phyloP scores from a whole-genome alignment of 2,113 vertebrate genomes.

The Hassar affinis region DNA sequence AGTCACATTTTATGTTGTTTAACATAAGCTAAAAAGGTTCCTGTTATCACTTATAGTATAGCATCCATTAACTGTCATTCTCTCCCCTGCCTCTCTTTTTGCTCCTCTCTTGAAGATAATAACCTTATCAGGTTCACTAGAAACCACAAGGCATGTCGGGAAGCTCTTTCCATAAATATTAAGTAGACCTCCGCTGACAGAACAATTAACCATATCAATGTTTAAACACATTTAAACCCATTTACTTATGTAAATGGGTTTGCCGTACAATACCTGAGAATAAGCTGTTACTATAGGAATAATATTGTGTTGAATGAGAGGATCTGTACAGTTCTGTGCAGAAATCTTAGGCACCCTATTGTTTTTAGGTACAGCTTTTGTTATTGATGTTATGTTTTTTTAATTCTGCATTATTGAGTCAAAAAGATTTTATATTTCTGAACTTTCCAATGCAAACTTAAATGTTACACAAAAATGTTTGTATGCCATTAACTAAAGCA shows the following conservation, averaged over 20 bases:
- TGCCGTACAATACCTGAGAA: not conserved
- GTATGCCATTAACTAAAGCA: too few species aligned
- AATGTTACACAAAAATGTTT: too few species aligned
- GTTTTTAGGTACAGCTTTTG: too few species aligned
- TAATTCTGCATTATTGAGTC: too few species aligned
- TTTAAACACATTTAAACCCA: not conserved
- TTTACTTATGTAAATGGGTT: not conserved
- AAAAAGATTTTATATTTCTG: too few species aligned
- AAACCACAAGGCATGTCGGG: not conserved
- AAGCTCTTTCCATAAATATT: not conserved
- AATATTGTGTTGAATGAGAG: not conserved
- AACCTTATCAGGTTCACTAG: not conserved
- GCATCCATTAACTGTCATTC: not conserved
- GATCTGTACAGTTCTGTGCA: too few species aligned
- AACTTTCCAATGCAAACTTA: too few species aligned
- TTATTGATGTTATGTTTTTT: too few species aligned
- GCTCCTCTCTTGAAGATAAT: not conserved
- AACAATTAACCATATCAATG: not conserved
- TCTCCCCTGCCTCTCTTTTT: not conserved
- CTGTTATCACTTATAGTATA: not conserved
- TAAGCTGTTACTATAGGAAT: not conserved
- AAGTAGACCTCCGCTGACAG: not conserved
- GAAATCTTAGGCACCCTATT: too few species aligned
- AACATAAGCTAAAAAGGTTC: not conserved
- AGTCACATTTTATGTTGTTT: not conserved